A percentile compares a stretch with the other conserved stretches of the same genome.
phyloP scores from a whole-genome alignment of 2,113 vertebrate species.

The Peromyscus leucopus region DNA sequence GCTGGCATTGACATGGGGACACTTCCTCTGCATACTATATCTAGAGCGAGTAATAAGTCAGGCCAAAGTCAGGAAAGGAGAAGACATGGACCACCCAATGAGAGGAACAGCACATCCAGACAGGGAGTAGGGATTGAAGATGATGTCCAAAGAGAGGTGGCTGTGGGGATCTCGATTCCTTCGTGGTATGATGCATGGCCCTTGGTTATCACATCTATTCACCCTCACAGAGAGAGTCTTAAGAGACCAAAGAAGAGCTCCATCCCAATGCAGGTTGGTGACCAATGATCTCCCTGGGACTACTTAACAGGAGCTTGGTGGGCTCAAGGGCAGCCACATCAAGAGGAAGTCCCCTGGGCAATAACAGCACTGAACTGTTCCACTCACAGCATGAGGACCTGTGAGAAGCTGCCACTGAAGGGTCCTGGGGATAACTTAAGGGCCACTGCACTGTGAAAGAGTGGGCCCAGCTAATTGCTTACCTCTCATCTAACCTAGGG shows the following conservation, averaged over 20 bases:
- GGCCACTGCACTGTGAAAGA: not conserved
- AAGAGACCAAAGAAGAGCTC: not conserved
- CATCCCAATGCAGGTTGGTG: not conserved
- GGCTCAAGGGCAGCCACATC: not conserved
- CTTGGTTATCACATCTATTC: not conserved
- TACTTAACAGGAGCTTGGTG: not conserved
- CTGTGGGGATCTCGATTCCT: not conserved
- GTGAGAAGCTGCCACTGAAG: not conserved
- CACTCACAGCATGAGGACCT: not conserved
- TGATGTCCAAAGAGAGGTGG: not conserved
- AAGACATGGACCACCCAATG: not conserved
- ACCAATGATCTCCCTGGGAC: not conserved
- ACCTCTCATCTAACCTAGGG: not conserved
- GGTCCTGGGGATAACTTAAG: too few relatives aligned
- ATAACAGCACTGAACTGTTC: not conserved
- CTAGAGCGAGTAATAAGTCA: not conserved
- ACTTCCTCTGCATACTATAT: not conserved
- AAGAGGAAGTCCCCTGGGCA: not conserved
- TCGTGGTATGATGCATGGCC: too few relatives aligned
- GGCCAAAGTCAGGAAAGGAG: not conserved
- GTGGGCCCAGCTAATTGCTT: not conserved
- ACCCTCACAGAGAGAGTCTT: not conserved
- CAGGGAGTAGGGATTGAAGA: not conserved
- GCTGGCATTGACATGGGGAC: not conserved
- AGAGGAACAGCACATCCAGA: not conserved